Evolutionary conservation across 2,888 invertebrate genomes (phyloP), one percentile per base, ranked within the genome.

Genomic region (Nymphalis urticae): DNA sequence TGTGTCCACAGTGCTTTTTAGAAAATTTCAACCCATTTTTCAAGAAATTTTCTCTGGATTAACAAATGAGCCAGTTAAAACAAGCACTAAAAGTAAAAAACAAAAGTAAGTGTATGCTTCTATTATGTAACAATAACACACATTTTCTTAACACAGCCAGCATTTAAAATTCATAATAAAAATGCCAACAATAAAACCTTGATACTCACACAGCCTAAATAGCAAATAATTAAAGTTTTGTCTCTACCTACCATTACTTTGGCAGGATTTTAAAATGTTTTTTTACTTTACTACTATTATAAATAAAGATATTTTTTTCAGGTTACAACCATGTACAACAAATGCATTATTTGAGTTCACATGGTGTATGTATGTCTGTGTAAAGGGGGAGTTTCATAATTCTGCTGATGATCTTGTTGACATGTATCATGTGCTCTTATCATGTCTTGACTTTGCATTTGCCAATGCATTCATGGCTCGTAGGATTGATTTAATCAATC

Each of bases 401-500:
- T 96, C 97, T 36, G 96, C 97, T 61, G 97, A 98, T 83, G 99
- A 99, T 87, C 92, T 99, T 68, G 98, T 99, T 1, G 98, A 97
- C 83, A 98, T 98, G 74, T 98, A 97, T 83, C 98, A 99, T 88
- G 93, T 99, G 61, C 89, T 99, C 62, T 92, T 98, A 68, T 97
- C 97, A 69, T 97, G 98, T 85, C 94, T 98, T 75, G 99, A 99
- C 93, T 95, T 97, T 83, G 95, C 98, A 66, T 99, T 96, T 88
- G 94, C 94, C 70, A 98, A 98, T 91, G 97, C 97, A 48, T 93
- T 97, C 71, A 92, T 96, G 80, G 95, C 96, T 64, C 95, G 95
- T 79, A 93, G 97, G 73, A 94, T 94, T 79, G 98, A 98, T 86
- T 93, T 99, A 70, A 92, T 99, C n/a, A 98, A 98, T 88, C 94